Percentiles rank a stretch among this genome's conserved stretches.
Conservation (phyloP, 2,888 invertebrate genomes). For the Plusia festucae region DNA sequence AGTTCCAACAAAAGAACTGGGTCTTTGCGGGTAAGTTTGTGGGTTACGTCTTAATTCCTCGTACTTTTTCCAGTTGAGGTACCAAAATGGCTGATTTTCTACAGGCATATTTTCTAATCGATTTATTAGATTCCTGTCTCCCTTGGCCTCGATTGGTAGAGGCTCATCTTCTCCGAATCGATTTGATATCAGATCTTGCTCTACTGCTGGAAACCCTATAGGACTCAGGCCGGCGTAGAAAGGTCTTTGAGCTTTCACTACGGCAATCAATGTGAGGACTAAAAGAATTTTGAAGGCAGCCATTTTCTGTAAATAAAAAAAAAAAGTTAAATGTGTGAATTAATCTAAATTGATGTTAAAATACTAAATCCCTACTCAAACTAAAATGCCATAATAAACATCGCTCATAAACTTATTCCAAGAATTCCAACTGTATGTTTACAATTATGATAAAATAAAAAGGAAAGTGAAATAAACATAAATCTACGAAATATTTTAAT, state of each 20-base stretch:
- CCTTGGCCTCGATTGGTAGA: background rate
- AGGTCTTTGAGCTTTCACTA: constrained; percentile 2
- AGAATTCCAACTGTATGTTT: too few relatives aligned
- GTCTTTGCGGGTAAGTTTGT: background rate
- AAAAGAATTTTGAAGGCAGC: background rate
- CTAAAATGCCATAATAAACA: too few relatives aligned
- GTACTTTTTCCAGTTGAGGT: constrained; percentile 30
- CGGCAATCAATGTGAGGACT: background rate
- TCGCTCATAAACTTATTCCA: too few relatives aligned
- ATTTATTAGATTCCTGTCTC: constrained; percentile 25
- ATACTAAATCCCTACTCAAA: too few relatives aligned
- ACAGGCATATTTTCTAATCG: constrained; percentile 24
- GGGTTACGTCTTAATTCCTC: background rate
- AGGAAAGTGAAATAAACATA: background rate
- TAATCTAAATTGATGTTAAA: too few relatives aligned
- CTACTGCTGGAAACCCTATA: background rate
- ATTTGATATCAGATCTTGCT: background rate
- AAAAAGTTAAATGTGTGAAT: background rate
- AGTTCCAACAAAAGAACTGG: background rate
- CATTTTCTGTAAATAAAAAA: constrained; percentile 5
- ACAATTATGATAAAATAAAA: too few relatives aligned
- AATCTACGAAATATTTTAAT: background rate
- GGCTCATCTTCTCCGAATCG: constrained; percentile 3
- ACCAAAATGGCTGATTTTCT: constrained; percentile 30
- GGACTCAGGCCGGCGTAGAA: background rate